A percentile compares a stretch with the other conserved stretches of the same genome.
These are phyloP conservation scores for Heterohyrax brucei DNA, from an alignment of 2,797 vertebrate genomes.

Conservation along the genomic window DNA sequence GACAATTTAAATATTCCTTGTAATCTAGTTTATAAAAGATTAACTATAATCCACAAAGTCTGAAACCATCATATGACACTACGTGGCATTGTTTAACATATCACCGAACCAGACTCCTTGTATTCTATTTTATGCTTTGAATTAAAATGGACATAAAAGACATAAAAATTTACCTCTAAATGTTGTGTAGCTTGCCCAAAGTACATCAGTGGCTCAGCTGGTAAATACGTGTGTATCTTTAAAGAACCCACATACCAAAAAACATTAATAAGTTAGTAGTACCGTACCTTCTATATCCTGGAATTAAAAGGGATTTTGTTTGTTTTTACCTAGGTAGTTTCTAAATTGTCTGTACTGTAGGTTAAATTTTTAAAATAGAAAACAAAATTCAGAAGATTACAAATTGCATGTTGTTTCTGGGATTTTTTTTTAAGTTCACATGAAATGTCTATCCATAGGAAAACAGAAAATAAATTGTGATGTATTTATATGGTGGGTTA, in stretches of 20 bases:
- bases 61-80: neutral
- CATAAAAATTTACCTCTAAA: neutral
- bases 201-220: neutral
- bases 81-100: neutral
- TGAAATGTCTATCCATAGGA: neutral
- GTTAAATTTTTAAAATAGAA: constrained; percentile 53
- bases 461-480: constrained; percentile 57
- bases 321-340: neutral
- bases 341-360: constrained; percentile 3
- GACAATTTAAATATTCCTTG: neutral
- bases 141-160: neutral
- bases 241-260: neutral
- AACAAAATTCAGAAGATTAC: neutral
- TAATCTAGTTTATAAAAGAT: neutral
- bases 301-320: neutral
- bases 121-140: neutral
- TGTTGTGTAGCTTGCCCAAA: neutral
- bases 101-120: neutral
- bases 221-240: neutral
- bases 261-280: constrained; percentile 51
- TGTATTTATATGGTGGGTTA: constrained; percentile 10
- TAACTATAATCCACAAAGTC: neutral
- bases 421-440: neutral
- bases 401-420: neutral
- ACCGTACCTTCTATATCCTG: constrained; percentile 5